Conservation (phyloP, 2,797 vertebrate species). For the Parauchenoglanis punctatus region DNA sequence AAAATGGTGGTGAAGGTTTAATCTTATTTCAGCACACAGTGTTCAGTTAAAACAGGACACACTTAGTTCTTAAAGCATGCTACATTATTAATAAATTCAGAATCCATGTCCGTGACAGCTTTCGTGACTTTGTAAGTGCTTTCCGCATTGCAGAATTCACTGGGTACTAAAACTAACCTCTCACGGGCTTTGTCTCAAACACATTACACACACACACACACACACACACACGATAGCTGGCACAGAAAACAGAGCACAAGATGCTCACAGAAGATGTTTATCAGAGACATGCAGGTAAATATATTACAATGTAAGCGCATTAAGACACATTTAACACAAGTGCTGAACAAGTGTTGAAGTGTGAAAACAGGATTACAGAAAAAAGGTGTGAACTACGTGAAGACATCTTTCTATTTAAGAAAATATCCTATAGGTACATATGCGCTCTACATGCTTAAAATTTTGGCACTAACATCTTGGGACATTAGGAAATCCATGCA, state of each 20-base stretch:
- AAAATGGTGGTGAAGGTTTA: background rate
- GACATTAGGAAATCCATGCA: background rate
- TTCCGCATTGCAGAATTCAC: background rate
- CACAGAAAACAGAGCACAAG: background rate
- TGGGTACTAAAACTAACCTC: background rate
- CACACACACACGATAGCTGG: background rate
- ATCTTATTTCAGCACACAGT: background rate
- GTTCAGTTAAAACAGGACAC: background rate
- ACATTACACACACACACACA: background rate
- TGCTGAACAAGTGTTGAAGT: background rate
- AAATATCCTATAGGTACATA: background rate
- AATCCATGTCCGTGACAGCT: background rate
- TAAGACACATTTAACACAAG: background rate
- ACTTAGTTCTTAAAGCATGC: background rate
- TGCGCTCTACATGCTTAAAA: background rate
- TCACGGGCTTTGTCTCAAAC: background rate
- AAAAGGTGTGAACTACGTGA: background rate
- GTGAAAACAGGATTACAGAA: background rate
- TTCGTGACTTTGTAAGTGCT: background rate
- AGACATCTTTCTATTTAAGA: background rate
- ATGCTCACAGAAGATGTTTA: background rate
- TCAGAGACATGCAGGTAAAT: background rate
- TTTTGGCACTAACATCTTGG: background rate
- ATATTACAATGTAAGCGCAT: background rate
- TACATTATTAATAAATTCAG: constrained; percentile 6